A percentile compares a stretch with the other conserved stretches of the same genome.
Evolutionary conservation across 1,140 invertebrate genomes (phyloP).

Genomic region (Batillaria attramentaria): DNA sequence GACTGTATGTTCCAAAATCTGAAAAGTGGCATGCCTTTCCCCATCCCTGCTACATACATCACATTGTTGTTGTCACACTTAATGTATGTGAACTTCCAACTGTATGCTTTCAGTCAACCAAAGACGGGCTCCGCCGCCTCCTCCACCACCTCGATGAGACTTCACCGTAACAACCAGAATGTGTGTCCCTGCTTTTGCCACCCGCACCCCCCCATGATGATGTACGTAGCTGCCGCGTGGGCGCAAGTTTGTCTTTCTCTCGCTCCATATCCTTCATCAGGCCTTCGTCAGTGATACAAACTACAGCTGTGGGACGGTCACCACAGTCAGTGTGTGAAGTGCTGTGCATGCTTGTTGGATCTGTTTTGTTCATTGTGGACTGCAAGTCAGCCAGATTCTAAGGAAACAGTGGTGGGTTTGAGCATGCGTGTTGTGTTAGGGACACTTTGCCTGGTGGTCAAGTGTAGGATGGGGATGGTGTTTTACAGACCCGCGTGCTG

Average conservation of each 20-base stretch:
- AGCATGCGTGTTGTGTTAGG: too few species aligned
- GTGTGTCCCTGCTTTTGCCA: background rate
- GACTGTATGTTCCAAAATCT: background rate
- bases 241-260: background rate
- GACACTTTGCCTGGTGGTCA: too few species aligned
- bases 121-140: constrained; percentile 20
- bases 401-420: too few species aligned
- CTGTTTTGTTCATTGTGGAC: too few species aligned
- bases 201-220: background rate
- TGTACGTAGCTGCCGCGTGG: background rate
- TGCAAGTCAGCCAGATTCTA: too few species aligned
- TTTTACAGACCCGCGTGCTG: too few species aligned
- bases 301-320: too few species aligned
- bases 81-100: background rate
- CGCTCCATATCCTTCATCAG: background rate
- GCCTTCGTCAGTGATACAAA: constrained; percentile 11
- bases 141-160: constrained; percentile 37
- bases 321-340: too few species aligned
- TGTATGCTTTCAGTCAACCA: background rate
- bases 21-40: background rate
- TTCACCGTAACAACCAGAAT: background rate
- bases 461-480: too few species aligned
- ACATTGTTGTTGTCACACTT: background rate
- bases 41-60: background rate
- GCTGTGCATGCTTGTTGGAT: too few species aligned